Evolutionary conservation across 2,113 vertebrate species (phyloP).

Genomic region (Lamprotornis superbus): DNA sequence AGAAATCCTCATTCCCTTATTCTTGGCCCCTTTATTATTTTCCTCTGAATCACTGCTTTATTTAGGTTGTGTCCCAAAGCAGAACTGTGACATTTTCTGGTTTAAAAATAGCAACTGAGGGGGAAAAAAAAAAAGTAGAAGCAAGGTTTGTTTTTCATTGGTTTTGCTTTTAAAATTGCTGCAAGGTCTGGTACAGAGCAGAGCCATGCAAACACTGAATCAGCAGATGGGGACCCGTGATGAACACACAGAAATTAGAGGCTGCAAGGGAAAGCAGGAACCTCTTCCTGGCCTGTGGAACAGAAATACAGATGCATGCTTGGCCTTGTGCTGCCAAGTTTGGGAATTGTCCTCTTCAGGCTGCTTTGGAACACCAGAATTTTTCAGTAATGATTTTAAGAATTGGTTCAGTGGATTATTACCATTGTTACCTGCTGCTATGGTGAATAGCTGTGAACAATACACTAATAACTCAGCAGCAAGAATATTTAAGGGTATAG

Average conservation of each 20-base stretch:
- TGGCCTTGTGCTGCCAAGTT: not conserved
- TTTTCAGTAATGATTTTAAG: not conserved
- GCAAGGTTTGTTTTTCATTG: not conserved
- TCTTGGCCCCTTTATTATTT: not conserved
- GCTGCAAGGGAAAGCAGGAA: not conserved
- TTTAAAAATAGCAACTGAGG: not conserved
- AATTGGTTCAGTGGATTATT: not conserved
- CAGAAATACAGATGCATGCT: not conserved
- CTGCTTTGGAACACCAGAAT: not conserved
- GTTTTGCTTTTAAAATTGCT: not conserved
- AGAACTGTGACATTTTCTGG: not conserved
- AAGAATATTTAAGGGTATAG: not conserved
- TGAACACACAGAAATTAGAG: not conserved
- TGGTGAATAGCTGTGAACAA: not conserved
- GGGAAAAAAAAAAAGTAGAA: not conserved
- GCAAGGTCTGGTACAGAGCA: not conserved
- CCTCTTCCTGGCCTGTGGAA: not conserved
- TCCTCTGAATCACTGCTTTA: not conserved
- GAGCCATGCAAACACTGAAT: not conserved
- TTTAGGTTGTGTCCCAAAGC: not conserved
- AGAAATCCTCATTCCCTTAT: not conserved
- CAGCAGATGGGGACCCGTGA: not conserved
- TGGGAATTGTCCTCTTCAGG: not conserved
- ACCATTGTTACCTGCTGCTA: not conserved
- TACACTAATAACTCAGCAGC: not conserved